phyloP scores from a whole-genome alignment of 2,113 vertebrate genomes.

The Dromas ardeola region DNA sequence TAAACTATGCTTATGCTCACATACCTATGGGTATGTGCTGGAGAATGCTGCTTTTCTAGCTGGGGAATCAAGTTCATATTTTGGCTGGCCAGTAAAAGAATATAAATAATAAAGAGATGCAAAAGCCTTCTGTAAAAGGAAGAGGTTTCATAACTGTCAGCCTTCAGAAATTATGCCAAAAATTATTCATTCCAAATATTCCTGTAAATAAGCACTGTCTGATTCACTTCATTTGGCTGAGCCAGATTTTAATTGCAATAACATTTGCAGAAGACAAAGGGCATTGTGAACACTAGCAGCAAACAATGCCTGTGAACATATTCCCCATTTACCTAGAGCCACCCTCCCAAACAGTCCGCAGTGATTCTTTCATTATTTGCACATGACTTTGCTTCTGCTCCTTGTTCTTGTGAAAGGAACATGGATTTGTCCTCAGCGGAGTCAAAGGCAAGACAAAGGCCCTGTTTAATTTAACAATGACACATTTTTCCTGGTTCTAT shows the following conservation, averaged over 20 bases:
- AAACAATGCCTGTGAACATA: constrained; percentile 12
- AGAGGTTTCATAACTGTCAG: background rate
- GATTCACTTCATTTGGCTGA: background rate
- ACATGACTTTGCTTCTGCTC: background rate
- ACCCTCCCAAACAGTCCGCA: background rate
- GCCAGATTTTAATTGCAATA: background rate
- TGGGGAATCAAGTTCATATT: background rate
- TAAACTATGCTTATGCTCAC: background rate
- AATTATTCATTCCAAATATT: background rate
- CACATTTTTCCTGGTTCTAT: background rate
- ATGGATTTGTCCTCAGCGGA: background rate
- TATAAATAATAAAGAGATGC: background rate
- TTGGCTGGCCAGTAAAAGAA: background rate
- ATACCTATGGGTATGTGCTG: background rate
- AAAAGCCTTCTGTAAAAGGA: background rate
- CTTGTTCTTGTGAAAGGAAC: background rate
- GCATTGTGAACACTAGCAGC: background rate
- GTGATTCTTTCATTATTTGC: background rate
- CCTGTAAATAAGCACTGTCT: background rate
- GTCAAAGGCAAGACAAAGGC: background rate
- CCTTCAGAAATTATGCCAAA: background rate
- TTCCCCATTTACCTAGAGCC: background rate
- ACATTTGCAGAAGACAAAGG: constrained; percentile 40
- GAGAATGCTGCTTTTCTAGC: background rate
- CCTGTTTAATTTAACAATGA: background rate